Conservation (phyloP, 2,797 vertebrate species). For the Podarcis lilfordi region DNA sequence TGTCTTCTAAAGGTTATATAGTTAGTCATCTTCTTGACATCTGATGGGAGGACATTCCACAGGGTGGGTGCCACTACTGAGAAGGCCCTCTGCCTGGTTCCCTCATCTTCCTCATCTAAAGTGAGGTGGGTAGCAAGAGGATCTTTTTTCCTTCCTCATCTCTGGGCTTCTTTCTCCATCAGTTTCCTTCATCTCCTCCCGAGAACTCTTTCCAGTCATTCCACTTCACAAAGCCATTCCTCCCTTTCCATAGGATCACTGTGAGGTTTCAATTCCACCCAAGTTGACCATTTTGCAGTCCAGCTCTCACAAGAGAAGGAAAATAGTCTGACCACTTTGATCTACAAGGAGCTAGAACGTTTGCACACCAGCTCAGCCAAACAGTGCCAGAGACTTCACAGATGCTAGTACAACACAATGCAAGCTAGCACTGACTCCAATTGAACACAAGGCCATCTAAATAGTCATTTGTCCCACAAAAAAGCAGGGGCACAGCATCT, state of each 20-base stretch:
- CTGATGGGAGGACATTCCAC: too few species aligned
- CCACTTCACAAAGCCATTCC: background rate
- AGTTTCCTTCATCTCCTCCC: background rate
- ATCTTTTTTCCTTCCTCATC: too few species aligned
- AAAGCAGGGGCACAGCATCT: background rate
- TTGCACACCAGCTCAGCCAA: background rate
- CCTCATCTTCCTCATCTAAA: background rate
- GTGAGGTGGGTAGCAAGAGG: background rate
- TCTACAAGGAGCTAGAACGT: background rate
- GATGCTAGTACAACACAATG: background rate
- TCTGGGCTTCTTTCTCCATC: background rate
- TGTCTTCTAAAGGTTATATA: too few species aligned
- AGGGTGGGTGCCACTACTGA: too few species aligned
- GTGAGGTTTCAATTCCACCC: background rate
- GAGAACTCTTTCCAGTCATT: background rate
- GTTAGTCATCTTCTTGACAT: too few species aligned
- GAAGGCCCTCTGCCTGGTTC: too few species aligned
- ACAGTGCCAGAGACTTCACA: background rate
- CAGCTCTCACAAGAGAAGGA: background rate
- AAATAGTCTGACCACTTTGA: background rate
- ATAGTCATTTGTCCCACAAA: background rate
- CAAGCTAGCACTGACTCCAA: background rate
- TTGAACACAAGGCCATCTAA: background rate
- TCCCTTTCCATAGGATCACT: background rate
- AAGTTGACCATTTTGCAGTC: background rate